Conservation (phyloP, 2,113 vertebrate genomes). For the Lucifuga dentata region DNA sequence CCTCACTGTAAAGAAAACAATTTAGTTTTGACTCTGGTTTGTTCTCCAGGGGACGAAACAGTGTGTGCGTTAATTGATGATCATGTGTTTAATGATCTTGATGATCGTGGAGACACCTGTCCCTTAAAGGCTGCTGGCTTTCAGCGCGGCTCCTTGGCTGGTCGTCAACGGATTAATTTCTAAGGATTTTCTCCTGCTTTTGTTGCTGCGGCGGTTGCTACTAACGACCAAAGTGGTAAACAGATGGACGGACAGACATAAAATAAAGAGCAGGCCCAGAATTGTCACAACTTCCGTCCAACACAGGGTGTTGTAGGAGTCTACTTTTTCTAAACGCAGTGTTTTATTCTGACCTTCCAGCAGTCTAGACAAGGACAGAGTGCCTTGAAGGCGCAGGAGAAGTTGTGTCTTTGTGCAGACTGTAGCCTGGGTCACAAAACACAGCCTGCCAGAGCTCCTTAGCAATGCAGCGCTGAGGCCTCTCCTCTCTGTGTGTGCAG, state of each 20-base stretch:
- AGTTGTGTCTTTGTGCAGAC: slow-evolving; percentile 25
- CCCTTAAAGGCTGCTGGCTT: slow-evolving; percentile 22
- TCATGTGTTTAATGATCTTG: neutral
- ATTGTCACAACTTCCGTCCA: slow-evolving; percentile 22
- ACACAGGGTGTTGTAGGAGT: neutral
- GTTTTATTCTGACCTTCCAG: slow-evolving; percentile 52
- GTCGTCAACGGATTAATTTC: slow-evolving; percentile 72
- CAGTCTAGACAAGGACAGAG: slow-evolving; percentile 52
- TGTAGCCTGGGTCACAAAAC: slow-evolving; percentile 27
- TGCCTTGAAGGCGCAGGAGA: neutral
- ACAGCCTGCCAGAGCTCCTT: neutral
- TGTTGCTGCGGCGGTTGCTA: slow-evolving; percentile 80
- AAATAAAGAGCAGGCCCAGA: slow-evolving; percentile 3
- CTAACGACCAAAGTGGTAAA: slow-evolving; percentile 73
- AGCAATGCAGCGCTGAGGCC: slow-evolving; percentile 14
- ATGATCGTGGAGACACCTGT: slow-evolving; percentile 37
- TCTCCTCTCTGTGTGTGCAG: neutral
- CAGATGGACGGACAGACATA: slow-evolving; percentile 35
- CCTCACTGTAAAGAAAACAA: neutral
- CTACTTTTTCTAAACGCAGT: slow-evolving; percentile 1
- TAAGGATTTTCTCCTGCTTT: slow-evolving; percentile 70
- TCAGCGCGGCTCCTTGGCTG: slow-evolving; percentile 47
- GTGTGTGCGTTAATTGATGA: slow-evolving; percentile 12
- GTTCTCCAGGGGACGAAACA: slow-evolving; percentile 10
- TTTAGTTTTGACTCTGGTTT: neutral